Evolutionary conservation across 2,797 vertebrate species (phyloP).

Genomic region (Diplodus sargus): DNA sequence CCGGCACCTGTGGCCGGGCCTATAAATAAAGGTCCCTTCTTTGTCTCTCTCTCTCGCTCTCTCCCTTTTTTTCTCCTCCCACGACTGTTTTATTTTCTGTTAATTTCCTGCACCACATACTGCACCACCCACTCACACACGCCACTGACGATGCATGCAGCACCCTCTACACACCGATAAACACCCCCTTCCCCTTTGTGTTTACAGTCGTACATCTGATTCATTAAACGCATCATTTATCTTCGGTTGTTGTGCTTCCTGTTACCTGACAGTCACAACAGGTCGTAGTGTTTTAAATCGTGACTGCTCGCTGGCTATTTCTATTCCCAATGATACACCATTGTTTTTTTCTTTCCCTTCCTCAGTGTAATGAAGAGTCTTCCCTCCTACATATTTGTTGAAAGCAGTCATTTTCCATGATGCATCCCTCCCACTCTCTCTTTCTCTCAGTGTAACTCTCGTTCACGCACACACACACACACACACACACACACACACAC

Average conservation of each 20-base stretch:
- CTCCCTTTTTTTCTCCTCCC: slow-evolving; percentile 18
- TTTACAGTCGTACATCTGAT: slow-evolving; percentile 47
- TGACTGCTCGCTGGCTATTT: slow-evolving; percentile 64
- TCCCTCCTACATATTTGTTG: slow-evolving; percentile 81
- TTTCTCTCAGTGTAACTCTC: slow-evolving; percentile 60
- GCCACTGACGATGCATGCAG: slow-evolving; percentile 32
- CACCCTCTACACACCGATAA: slow-evolving; percentile 25
- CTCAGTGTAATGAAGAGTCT: slow-evolving; percentile 65
- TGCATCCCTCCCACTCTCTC: slow-evolving; percentile 76
- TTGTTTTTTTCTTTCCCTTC: slow-evolving; percentile 50
- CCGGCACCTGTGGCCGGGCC: slow-evolving; percentile 39
- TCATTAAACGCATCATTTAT: slow-evolving; percentile 37
- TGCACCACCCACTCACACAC: slow-evolving; percentile 49
- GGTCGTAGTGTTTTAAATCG: slow-evolving; percentile 55
- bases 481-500: slow-evolving; percentile 30
- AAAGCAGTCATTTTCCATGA: slow-evolving; percentile 82
- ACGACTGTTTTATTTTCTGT: slow-evolving; percentile 46
- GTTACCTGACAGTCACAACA: slow-evolving; percentile 49
- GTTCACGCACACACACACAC: slow-evolving; percentile 31
- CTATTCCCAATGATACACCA: slow-evolving; percentile 53
- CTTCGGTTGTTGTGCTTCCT: slow-evolving; percentile 21
- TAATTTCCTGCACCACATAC: slow-evolving; percentile 58
- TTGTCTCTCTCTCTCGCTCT: neutral
- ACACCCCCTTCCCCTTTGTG: slow-evolving; percentile 23
- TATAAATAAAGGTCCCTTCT: slow-evolving; percentile 43